Base-by-base conservation (phyloP, 30 jellyfish, hydroid and myxozoan genomes). In the Aurelia sp. region DNA sequence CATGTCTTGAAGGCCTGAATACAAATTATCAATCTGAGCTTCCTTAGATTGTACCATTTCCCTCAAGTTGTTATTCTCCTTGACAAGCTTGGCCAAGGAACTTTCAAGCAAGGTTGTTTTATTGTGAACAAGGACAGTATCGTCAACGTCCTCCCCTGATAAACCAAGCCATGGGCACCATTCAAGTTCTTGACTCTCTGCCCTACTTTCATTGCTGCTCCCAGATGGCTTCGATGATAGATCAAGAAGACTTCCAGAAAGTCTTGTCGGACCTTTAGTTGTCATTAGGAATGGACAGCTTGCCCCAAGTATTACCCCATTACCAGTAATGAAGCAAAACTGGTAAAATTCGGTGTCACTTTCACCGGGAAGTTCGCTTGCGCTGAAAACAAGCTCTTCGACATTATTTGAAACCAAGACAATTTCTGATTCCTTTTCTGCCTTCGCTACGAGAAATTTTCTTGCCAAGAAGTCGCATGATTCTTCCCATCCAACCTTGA, bases 401-500 rank as follows among this genome's bases (percentile, higher is more conserved):
- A 38, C 67, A 35, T 51, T 63, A 24, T 41, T 38, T 3, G 80
- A 79, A 47, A 9, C 33, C 27, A 63, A 18, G 24, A 38, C 69
- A 5, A 31, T 65, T n/a, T 33, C 82, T 21, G 30, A 20, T 13
- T 63, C 80, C 61, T 52, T 60, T 17, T 19, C 91, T 22, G n/a
- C 72, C 12, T 4, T 40, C 7, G 40, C 38, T 2, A 55, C 21
- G 3, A 77, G 63, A 40, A 11, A 70, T 27, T 38, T 27, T 68
- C 76, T 81, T 10, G 70, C 20, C 19, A 87, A 19, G 63, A 11
- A 74, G 38, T 87, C 91, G 64, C 41, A 57, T 11, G 65, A 53
- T 24, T 40, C 60, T 38, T 92, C 95, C 98, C 98, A 92, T 4
- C 98, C 98, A 63, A 92, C 98, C 40, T 67, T 90, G 74, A 87